phyloP scores from a whole-genome alignment of 2,888 invertebrate species.

The Phengaris alcon region DNA sequence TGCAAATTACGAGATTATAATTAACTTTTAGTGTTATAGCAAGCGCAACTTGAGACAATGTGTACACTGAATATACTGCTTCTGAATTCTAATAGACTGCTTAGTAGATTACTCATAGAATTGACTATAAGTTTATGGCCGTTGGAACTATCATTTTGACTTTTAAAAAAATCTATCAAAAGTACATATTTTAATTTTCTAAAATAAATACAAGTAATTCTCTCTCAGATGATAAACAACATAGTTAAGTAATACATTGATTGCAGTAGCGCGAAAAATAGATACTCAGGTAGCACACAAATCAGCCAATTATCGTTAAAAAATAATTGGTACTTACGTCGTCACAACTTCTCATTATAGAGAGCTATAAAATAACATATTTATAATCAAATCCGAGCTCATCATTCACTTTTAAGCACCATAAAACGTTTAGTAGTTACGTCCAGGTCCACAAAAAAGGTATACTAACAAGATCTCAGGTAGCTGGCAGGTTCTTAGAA shows the following conservation, averaged over 20 bases:
- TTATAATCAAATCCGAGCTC: conserved; percentile 37
- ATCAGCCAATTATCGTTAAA: conserved; percentile 9
- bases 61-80: no score
- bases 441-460: conserved; percentile 57
- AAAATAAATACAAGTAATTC: neutral
- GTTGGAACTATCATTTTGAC: neutral
- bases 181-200: neutral
- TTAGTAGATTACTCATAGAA: no score
- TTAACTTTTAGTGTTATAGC: neutral
- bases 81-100: no score
- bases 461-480: conserved; percentile 60
- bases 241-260: neutral
- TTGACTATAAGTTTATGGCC: neutral
- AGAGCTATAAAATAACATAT: conserved; percentile 30
- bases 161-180: neutral
- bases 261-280: neutral
- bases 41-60: neutral
- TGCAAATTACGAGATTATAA: neutral
- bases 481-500: conserved; percentile 46
- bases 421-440: conserved; percentile 65
- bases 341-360: conserved; percentile 25
- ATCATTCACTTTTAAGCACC: conserved; percentile 59
- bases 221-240: neutral
- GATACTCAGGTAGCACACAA: neutral
- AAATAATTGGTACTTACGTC: conserved; percentile 21